Evolutionary conservation across 2,113 vertebrate species (phyloP).

Genomic region (Scytalopus superciliaris): DNA sequence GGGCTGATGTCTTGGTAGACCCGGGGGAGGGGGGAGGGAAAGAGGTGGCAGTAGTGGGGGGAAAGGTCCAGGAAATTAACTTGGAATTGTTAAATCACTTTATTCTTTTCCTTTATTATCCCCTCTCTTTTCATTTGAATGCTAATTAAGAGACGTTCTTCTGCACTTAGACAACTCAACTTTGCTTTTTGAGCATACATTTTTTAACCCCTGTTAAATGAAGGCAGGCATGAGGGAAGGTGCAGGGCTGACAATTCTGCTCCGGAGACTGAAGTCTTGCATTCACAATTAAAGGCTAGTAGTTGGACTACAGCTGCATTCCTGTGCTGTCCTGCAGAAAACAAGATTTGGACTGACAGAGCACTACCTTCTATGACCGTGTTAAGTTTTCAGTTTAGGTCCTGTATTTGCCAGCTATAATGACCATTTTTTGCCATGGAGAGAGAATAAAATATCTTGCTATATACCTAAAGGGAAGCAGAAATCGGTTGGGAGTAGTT

Average conservation of each 20-base stretch:
- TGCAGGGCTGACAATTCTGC: background rate
- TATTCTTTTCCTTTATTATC: background rate
- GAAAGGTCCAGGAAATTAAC: background rate
- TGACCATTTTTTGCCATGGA: background rate
- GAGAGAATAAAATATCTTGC: background rate
- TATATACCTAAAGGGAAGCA: background rate
- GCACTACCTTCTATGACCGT: background rate
- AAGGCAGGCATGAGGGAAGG: background rate
- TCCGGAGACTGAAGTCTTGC: background rate
- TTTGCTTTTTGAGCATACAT: constrained; percentile 50
- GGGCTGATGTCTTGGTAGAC: background rate
- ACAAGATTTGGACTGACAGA: background rate
- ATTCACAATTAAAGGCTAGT: background rate
- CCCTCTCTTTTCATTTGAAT: background rate
- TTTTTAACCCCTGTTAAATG: constrained; percentile 10
- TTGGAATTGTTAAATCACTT: background rate
- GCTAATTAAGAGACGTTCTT: constrained; percentile 29
- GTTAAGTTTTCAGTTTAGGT: background rate
- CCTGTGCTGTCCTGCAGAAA: background rate
- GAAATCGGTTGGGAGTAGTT: background rate
- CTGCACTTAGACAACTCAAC: constrained; percentile 17
- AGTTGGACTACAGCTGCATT: background rate
- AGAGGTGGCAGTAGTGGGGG: too few species aligned
- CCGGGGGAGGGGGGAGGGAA: too few species aligned
- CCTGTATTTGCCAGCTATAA: background rate